Evolutionary conservation across 1,140 invertebrate genomes (phyloP), one percentile per base, ranked within the genome.

Genomic region (Leucophenga varia): DNA sequence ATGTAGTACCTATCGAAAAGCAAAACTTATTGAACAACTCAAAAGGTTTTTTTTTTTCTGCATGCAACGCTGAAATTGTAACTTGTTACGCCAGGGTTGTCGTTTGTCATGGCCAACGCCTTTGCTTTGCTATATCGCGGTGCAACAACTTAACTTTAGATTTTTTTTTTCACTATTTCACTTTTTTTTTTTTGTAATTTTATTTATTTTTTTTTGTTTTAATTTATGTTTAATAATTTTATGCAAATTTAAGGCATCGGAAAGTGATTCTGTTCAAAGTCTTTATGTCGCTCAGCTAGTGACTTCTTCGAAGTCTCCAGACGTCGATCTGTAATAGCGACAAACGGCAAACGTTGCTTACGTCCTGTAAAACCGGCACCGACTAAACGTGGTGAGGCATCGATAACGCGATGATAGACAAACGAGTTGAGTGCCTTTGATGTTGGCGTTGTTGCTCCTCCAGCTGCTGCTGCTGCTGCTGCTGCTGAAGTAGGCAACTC

Each of bases 191-290:
- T 5, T 5, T 22, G 2, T 40, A 21, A 4, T 40, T 20, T 42
- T 30, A 9, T 13, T 46, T 37, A 14, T 13, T 21, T 32, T 35
- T 21, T 14, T 12, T 39, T 18, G 5, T 13, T 17, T 21, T 13
- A 4, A 45, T 13, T 44, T 13, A 9, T 21, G 14, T 34, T 42
- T 41, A 22, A 41, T 16, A 17, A 12, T 8, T 36, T 3, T 31
- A 14, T 25, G 43, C 35, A 37, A 37, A 37, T 57, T 65, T 72
- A 72, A 69, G 69, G 69, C 69, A 72, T 61, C 51, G 69, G 64
- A 59, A 54, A 72, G 64, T 69, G 57, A 61, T 72, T 72, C 53
- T 72, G 68, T 61, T 72, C 61, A 51, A 67, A 69, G 49, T 72
- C 68, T 68, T 68, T 65, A 49, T 68, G 64, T 18, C 55, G 60